Evolutionary conservation across 1,140 invertebrate genomes (phyloP).

Genomic region (Dreissena polymorpha): DNA sequence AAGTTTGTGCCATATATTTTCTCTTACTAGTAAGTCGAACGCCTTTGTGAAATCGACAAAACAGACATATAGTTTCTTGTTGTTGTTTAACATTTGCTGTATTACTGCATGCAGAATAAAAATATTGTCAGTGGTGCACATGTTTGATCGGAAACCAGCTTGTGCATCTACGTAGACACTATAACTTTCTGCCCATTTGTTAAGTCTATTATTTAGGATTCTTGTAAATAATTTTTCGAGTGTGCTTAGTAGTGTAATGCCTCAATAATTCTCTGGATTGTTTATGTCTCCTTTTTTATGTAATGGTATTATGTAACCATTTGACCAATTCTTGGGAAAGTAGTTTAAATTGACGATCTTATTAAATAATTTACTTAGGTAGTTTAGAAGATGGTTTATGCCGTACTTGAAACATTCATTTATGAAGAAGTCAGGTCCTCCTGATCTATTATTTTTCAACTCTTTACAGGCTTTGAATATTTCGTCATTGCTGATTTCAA

Average conservation of each 20-base stretch:
- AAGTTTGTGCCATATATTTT: slow-evolving; percentile 13
- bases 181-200: slow-evolving; percentile 35
- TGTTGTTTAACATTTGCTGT: slow-evolving; percentile 11
- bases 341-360: too few relatives aligned
- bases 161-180: slow-evolving; percentile 38
- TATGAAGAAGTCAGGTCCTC: too few relatives aligned
- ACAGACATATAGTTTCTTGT: slow-evolving; percentile 9
- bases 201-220: slow-evolving; percentile 23
- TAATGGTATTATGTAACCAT: slow-evolving; percentile 1
- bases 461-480: too few relatives aligned
- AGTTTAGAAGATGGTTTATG: too few relatives aligned
- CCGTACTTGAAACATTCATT: too few relatives aligned
- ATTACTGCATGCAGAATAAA: slow-evolving; percentile 30
- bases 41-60: slow-evolving; percentile 27
- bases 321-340: background rate
- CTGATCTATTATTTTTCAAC: too few relatives aligned
- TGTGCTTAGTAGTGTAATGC: background rate
- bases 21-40: slow-evolving; percentile 7
- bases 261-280: background rate
- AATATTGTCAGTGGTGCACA: slow-evolving; percentile 33
- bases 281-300: slow-evolving; percentile 20
- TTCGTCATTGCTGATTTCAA: too few relatives aligned
- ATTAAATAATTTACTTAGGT: too few relatives aligned
- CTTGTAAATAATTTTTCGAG: slow-evolving; percentile 27
- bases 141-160: slow-evolving; percentile 20